phyloP scores from a whole-genome alignment of 2,888 invertebrate genomes.

The Chirona hameri region DNA sequence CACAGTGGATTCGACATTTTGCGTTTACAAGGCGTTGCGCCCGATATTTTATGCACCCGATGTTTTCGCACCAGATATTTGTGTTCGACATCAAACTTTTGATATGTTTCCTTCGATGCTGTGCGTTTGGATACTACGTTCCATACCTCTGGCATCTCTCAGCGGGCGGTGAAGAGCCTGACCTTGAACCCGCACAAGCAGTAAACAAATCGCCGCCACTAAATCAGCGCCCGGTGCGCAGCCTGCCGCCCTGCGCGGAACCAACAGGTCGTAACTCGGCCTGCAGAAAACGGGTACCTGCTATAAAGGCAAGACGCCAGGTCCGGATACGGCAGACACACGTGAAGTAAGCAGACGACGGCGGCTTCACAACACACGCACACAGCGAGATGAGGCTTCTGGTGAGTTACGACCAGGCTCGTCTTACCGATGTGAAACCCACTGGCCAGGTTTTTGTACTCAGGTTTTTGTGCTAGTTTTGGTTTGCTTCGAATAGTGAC shows the following conservation, averaged over 20 bases:
- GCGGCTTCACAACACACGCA: not conserved
- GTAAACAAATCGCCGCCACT: not conserved
- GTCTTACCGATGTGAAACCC: too few relatives aligned
- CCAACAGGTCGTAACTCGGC: not conserved
- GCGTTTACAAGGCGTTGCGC: too few relatives aligned
- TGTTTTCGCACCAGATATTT: too few relatives aligned
- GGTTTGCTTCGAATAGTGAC: too few relatives aligned
- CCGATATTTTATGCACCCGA: too few relatives aligned
- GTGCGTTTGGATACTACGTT: too few relatives aligned
- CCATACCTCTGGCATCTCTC: too few relatives aligned
- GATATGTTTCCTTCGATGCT: too few relatives aligned
- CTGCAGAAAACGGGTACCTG: not conserved
- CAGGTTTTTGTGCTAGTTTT: too few relatives aligned
- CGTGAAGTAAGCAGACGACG: not conserved
- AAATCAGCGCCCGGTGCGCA: not conserved
- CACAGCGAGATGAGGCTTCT: not conserved
- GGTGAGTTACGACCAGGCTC: not conserved
- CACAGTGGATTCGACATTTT: too few relatives aligned
- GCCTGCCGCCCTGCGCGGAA: not conserved
- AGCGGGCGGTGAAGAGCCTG: not conserved
- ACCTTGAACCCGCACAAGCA: not conserved
- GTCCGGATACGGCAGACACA: not conserved
- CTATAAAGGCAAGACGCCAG: not conserved
- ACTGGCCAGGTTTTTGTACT: too few relatives aligned
- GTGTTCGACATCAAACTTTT: too few relatives aligned